Conservation (phyloP, 1,140 invertebrate genomes). For the Aphis gossypii region DNA sequence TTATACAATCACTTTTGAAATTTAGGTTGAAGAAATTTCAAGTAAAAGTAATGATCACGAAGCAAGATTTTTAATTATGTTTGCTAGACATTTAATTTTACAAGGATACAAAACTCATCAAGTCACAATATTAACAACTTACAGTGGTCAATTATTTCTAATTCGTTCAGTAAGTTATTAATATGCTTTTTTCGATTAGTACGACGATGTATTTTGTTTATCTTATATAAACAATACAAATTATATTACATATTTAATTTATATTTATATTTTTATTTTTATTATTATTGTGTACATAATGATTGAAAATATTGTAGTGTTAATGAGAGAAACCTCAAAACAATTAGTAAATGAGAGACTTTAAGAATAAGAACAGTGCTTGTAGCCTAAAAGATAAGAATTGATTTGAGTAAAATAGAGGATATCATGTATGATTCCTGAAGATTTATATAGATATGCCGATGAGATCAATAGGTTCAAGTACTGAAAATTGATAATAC, state of each 20-base stretch:
- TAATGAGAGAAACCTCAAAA: background rate
- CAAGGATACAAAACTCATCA: constrained; percentile 69
- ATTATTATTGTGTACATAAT: background rate
- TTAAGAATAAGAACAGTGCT: background rate
- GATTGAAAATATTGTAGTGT: background rate
- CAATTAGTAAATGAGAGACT: background rate
- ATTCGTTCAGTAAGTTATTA: constrained; percentile 56
- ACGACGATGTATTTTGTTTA: background rate
- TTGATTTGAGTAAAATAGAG: background rate
- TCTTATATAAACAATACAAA: background rate
- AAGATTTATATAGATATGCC: no score
- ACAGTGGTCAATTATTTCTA: constrained; percentile 68
- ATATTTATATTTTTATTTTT: background rate
- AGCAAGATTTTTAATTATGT: constrained; percentile 67
- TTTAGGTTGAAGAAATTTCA: constrained; percentile 66
- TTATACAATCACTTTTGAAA: background rate
- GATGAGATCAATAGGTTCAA: no score
- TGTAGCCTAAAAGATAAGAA: background rate
- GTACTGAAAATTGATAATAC: no score
- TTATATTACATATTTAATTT: background rate
- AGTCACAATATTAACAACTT: constrained; percentile 74
- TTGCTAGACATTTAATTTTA: constrained; percentile 70
- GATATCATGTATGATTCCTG: no score
- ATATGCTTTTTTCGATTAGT: background rate
- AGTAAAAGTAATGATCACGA: constrained; percentile 71